A percentile compares a stretch with the other conserved stretches of the same genome.
These are phyloP conservation scores for Mimachlamys varia DNA, from an alignment of 2,888 invertebrate genomes.

Conservation along the genomic window DNA sequence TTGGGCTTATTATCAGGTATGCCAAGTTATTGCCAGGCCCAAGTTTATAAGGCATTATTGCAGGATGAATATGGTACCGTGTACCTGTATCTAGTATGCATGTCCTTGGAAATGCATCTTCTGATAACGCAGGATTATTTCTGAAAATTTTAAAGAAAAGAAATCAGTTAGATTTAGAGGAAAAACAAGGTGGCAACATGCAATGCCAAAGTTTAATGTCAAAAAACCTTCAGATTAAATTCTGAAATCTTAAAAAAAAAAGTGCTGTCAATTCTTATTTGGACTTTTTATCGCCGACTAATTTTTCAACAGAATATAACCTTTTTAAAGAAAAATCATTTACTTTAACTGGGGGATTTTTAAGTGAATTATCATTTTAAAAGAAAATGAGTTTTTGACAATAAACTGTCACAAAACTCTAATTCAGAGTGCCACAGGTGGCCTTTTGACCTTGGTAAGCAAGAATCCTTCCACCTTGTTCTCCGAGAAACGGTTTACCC, in stretches of 20 bases:
- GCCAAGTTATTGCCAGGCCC: no score
- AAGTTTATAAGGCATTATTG: no score
- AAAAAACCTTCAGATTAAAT: background rate
- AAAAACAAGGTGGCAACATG: background rate
- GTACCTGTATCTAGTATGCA: no score
- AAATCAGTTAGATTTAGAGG: no score
- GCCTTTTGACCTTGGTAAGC: constrained; percentile 9
- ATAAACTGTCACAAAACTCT: background rate
- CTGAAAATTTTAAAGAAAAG: no score
- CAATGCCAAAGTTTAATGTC: background rate
- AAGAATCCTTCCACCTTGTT: background rate
- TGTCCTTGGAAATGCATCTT: no score
- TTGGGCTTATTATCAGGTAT: background rate
- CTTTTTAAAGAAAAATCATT: background rate
- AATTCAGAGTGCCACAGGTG: background rate
- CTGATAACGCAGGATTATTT: no score
- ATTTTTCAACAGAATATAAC: background rate
- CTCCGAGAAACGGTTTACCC: background rate
- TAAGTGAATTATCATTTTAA: background rate
- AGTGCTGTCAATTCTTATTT: background rate
- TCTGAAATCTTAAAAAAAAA: background rate
- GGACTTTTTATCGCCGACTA: background rate
- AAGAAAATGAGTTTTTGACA: background rate
- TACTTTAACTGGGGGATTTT: background rate
- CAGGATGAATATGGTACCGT: no score